These are phyloP conservation scores for Meriones unguiculatus DNA, from an alignment of 2,113 vertebrate genomes.

Conservation along the genomic window DNA sequence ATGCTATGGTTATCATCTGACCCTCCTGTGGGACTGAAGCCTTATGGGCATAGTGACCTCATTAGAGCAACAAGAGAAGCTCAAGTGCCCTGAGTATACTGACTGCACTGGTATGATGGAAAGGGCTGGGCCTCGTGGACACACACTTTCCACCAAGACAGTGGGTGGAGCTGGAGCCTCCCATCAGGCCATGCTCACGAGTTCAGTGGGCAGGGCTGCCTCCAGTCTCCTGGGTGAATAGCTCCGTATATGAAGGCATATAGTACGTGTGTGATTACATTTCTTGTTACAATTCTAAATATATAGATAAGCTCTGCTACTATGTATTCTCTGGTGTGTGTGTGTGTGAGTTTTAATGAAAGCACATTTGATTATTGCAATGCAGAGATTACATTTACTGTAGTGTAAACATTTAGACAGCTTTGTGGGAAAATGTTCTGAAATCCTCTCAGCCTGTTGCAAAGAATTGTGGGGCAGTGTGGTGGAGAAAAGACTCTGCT, in stretches of 20 bases:
- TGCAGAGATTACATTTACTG: background rate
- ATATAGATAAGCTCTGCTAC: background rate
- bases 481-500: background rate
- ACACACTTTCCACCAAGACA: background rate
- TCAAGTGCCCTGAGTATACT: background rate
- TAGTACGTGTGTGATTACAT: background rate
- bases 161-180: background rate
- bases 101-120: background rate
- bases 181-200: background rate
- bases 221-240: background rate
- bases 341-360: background rate
- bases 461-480: background rate
- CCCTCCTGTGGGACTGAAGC: too few relatives aligned
- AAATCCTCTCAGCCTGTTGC: background rate
- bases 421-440: background rate
- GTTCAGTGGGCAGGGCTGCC: background rate
- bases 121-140: background rate
- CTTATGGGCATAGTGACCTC: background rate
- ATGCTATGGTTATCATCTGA: background rate
- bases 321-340: background rate
- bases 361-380: background rate
- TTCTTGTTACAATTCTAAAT: background rate
- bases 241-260: background rate
- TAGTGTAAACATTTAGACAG: background rate
- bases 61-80: background rate